Evolutionary conservation across 1,140 invertebrate species (phyloP), one percentile per base, ranked within the genome.

Genomic region (Dreissena polymorpha): DNA sequence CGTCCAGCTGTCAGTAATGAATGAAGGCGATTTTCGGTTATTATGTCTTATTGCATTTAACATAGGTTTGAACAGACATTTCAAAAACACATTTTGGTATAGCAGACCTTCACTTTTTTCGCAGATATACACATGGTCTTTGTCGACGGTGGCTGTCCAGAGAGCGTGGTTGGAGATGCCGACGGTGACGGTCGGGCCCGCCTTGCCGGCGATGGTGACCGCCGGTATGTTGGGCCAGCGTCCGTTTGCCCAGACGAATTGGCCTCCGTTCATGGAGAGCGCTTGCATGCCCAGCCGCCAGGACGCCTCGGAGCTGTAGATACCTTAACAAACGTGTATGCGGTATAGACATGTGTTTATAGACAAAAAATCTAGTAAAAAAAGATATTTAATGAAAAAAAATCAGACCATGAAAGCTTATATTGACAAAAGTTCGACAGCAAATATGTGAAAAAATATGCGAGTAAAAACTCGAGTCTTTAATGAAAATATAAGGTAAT

Each of bases 181-280:
- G 14, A 68, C 29, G 18, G 14, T 39, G 29, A 68, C 67, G 29
- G 18, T 25, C 25, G 67, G 25, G 67, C 67, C 67, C 16, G 16
- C 16, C 16, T 23, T 60, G 57, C 57, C 57, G 21, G 21, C 57
- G 16, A 60, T 23, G 16, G 16, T 23, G 21, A 60, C 57, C 16
- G 16, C 57, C 21, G 57, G 57, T 60, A 60, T n/a, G 16, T 60
- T 18, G 16, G 21, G 16, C 21, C 16, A n/a, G 16, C 57, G 57
- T 60, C 57, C 57, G 55, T 72, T 80, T 10, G 68, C n/a, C 78
- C 78, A 80, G n/a, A 68, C 51, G 29, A 39, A 80, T 0, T 63
- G 0, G 5, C 78, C 78, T 0, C 78, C 78, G 67, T 80, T 80
- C 53, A 60, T 29, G 10, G 68, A 71, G 18, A 72, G 27, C 21